Percentiles rank a stretch among this genome's conserved stretches.
Conservation (phyloP, 2,113 vertebrate genomes). For the Apeltes quadracus region DNA sequence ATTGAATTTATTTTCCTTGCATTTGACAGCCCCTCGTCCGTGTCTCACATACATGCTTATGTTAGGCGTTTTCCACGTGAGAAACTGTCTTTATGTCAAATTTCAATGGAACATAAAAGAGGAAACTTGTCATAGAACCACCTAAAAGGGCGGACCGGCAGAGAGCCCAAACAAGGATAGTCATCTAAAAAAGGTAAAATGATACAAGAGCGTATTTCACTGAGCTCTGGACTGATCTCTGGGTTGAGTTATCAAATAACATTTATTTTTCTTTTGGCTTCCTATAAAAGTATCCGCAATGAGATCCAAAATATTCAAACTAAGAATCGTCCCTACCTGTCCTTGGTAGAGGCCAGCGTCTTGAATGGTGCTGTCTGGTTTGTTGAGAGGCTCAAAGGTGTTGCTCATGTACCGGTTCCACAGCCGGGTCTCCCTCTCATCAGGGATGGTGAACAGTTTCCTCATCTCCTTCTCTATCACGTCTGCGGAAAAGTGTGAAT, state of each 20-base stretch:
- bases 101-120: not conserved
- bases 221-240: constrained; percentile 12
- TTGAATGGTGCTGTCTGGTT: constrained; percentile 98
- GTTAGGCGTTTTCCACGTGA: not conserved
- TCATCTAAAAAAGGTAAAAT: not conserved
- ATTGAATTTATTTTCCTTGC: not conserved
- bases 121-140: not conserved
- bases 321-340: constrained; percentile 84
- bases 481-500: constrained; percentile 74
- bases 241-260: not conserved
- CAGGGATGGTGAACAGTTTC: constrained; percentile 95
- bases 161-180: constrained; percentile 13
- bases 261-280: not conserved
- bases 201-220: constrained; percentile 10
- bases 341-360: constrained; percentile 98
- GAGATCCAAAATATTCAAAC: not conserved
- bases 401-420: constrained; percentile 99
- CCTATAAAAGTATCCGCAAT: not conserved
- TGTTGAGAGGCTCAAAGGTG: constrained; percentile 98
- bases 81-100: not conserved
- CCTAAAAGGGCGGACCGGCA: not conserved
- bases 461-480: constrained; percentile 98
- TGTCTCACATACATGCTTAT: not conserved
- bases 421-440: constrained; percentile 95
- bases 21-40: not conserved